Percentiles rank a stretch among this genome's conserved stretches.
phyloP scores from a whole-genome alignment of 1,140 invertebrate genomes.

The Drosophila athabasca region DNA sequence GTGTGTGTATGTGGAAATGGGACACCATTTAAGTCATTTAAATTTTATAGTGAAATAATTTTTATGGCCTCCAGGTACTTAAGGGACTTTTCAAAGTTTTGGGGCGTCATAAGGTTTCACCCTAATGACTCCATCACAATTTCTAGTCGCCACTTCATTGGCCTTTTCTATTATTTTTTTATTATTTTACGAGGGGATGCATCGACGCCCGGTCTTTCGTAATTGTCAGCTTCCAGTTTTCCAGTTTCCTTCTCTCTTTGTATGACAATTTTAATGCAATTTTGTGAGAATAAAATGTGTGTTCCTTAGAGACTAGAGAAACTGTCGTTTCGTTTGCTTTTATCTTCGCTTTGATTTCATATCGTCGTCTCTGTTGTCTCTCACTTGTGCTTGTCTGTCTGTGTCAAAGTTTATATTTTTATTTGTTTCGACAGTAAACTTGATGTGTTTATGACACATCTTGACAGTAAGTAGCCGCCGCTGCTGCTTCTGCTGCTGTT shows the following conservation, averaged over 20 bases:
- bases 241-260: conserved; percentile 58
- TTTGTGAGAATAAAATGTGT: conserved; percentile 78
- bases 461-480: conserved; percentile 78
- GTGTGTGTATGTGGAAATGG: conserved; percentile 51
- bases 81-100: conserved; percentile 39
- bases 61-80: conserved; percentile 61
- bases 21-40: conserved; percentile 76
- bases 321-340: conserved; percentile 37
- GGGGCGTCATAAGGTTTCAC: conserved; percentile 30
- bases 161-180: conserved; percentile 20
- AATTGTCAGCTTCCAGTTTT: conserved; percentile 75
- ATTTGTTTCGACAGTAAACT: conserved; percentile 81
- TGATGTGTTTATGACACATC: conserved; percentile 81
- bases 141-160: conserved; percentile 35
- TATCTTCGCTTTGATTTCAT: conserved; percentile 67
- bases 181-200: conserved; percentile 44
- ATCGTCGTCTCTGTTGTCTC: conserved; percentile 33
- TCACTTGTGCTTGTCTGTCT: conserved; percentile 25
- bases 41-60: conserved; percentile 74
- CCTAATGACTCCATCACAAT: conserved; percentile 53
- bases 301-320: conserved; percentile 59
- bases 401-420: conserved; percentile 82
- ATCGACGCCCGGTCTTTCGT: conserved; percentile 42
- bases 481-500: conserved; percentile 14
- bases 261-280: conserved; percentile 80